Conservation (phyloP, 2,888 invertebrate species). For the Spisula subtruncata region DNA sequence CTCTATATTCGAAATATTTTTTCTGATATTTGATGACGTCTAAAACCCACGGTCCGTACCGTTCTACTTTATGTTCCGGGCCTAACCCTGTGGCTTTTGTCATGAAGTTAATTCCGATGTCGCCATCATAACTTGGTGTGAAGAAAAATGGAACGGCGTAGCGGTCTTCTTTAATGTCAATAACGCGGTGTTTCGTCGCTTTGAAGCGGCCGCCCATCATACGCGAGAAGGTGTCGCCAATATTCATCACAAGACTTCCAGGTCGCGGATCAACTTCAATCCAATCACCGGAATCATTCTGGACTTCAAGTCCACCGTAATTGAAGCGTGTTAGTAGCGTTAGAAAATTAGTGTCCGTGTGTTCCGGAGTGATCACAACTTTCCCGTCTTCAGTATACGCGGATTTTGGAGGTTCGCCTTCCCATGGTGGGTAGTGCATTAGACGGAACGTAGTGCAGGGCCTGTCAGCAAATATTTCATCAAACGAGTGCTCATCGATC, state of each 20-base stretch:
- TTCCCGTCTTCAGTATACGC: conserved; percentile 73
- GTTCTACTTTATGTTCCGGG: conserved; percentile 67
- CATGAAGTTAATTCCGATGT: conserved; percentile 75
- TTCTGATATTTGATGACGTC: conserved; percentile 69
- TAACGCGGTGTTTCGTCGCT: conserved; percentile 76
- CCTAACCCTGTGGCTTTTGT: conserved; percentile 65
- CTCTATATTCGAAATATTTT: conserved; percentile 70
- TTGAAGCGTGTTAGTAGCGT: conserved; percentile 74
- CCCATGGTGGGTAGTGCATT: conserved; percentile 77
- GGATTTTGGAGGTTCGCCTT: conserved; percentile 62
- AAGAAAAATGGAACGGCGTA: conserved; percentile 78
- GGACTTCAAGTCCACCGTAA: conserved; percentile 74
- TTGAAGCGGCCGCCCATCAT: conserved; percentile 76
- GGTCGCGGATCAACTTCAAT: conserved; percentile 73
- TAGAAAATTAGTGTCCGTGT: conserved; percentile 76
- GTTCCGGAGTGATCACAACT: conserved; percentile 73
- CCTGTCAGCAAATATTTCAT: conserved; percentile 72
- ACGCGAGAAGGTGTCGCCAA: conserved; percentile 77
- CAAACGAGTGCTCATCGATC: conserved; percentile 74
- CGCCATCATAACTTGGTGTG: conserved; percentile 74
- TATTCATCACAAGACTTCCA: conserved; percentile 78
- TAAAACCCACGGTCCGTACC: conserved; percentile 71
- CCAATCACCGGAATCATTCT: conserved; percentile 68
- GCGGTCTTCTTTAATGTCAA: conserved; percentile 73
- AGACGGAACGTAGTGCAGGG: conserved; percentile 75